A percentile compares a stretch with the other conserved stretches of the same genome.
phyloP scores from a whole-genome alignment of 1,140 invertebrate genomes.

The Lethocerus indicus region DNA sequence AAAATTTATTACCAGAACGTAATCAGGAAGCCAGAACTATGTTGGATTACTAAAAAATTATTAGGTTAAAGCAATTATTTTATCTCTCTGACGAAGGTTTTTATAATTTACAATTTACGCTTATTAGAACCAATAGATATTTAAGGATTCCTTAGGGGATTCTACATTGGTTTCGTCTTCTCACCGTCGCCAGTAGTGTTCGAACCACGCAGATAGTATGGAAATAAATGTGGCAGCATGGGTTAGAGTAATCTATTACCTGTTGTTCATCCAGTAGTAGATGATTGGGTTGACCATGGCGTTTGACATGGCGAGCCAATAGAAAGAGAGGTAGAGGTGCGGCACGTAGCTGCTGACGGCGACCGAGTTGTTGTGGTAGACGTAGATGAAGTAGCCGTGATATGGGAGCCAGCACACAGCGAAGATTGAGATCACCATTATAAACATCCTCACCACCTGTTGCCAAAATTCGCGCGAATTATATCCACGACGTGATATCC shows the following conservation, averaged over 20 bases:
- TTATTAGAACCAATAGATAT: too few relatives aligned
- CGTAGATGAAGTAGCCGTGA: slow-evolving; percentile 72
- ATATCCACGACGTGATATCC: too few relatives aligned
- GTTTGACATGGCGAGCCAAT: slow-evolving; percentile 85
- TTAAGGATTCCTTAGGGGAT: neutral
- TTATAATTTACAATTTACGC: too few relatives aligned
- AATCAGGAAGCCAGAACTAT: too few relatives aligned
- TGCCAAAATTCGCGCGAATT: too few relatives aligned
- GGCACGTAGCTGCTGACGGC: slow-evolving; percentile 54
- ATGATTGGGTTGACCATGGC: slow-evolving; percentile 84
- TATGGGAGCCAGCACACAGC: slow-evolving; percentile 81
- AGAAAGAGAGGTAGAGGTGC: slow-evolving; percentile 67
- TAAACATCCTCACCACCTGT: slow-evolving; percentile 75
- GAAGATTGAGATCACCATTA: slow-evolving; percentile 65
- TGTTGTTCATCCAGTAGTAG: slow-evolving; percentile 83
- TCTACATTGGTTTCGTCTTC: neutral
- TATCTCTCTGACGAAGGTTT: too few relatives aligned
- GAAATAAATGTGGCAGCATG: neutral
- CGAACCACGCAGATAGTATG: neutral
- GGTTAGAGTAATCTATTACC: slow-evolving; percentile 26
- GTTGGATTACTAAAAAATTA: too few relatives aligned
- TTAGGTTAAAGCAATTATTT: too few relatives aligned
- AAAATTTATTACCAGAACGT: too few relatives aligned
- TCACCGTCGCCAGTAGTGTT: neutral
- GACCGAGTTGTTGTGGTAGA: slow-evolving; percentile 54